Conservation (phyloP, 2,113 vertebrate genomes). For the Hippocampus barbouri region DNA sequence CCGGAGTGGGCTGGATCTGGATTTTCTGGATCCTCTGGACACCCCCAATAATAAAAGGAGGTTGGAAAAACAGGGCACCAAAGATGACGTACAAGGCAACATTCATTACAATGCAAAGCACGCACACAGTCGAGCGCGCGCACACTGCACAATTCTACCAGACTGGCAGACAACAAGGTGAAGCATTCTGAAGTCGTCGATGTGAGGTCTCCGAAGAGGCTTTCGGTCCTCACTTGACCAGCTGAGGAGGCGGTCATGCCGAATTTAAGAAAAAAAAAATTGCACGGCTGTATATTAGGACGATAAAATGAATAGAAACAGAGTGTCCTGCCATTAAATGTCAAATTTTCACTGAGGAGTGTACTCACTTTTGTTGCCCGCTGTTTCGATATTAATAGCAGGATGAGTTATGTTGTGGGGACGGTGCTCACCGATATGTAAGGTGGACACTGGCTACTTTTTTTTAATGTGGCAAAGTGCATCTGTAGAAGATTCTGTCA, state of each 20-base stretch:
- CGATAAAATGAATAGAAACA: background rate
- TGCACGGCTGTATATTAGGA: background rate
- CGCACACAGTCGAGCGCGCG: background rate
- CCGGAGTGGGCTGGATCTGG: background rate
- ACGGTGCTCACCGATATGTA: too few relatives aligned
- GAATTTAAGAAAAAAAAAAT: background rate
- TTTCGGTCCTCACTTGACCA: background rate
- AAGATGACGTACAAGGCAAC: conserved; percentile 23
- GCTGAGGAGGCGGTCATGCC: background rate
- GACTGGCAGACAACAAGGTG: background rate
- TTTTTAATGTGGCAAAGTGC: too few relatives aligned
- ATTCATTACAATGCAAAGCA: conserved; percentile 22
- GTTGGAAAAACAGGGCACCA: background rate
- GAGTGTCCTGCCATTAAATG: too few relatives aligned
- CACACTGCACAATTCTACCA: background rate
- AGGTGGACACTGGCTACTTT: too few relatives aligned
- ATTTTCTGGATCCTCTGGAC: background rate
- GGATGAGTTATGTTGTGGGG: too few relatives aligned
- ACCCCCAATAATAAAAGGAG: conserved; percentile 15
- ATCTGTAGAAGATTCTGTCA: too few relatives aligned
- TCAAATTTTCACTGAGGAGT: too few relatives aligned
- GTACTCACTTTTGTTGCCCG: too few relatives aligned
- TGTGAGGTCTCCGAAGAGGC: background rate
- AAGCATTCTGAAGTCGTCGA: background rate
- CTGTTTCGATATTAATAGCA: too few relatives aligned